A percentile compares a stretch with the other conserved stretches of the same genome.
Evolutionary conservation across 2,797 vertebrate species (phyloP).

Genomic region (Propithecus deckenii): DNA sequence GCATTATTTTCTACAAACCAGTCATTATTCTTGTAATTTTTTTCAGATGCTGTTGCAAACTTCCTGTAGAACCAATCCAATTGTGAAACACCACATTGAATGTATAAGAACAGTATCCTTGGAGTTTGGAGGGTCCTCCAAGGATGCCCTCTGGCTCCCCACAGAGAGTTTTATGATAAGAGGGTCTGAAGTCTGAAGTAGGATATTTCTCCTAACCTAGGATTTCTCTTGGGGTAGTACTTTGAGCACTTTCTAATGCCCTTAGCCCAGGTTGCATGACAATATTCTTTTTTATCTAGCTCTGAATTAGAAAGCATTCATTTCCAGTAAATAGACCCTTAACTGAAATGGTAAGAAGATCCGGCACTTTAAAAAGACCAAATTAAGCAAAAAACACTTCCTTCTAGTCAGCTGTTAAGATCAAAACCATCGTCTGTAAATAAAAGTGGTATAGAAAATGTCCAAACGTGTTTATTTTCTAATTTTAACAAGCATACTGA

Average conservation of each 20-base stretch:
- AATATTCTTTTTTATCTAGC: not conserved
- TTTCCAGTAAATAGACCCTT: not conserved
- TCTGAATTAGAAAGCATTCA: not conserved
- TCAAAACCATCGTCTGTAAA: not conserved
- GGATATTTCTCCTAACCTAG: not conserved
- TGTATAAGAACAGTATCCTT: not conserved
- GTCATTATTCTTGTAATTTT: conserved; percentile 47
- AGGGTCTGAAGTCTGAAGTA: not conserved
- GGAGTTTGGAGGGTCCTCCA: not conserved
- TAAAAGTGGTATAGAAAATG: not conserved
- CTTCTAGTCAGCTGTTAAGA: not conserved
- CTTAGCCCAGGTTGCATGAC: not conserved
- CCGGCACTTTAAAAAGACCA: not conserved
- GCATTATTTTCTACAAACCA: conserved; percentile 58
- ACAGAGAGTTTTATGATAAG: not conserved
- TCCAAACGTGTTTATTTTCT: not conserved
- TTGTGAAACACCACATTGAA: not conserved
- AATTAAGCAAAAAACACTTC: not conserved
- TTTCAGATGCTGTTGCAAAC: not conserved
- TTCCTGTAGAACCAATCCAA: not conserved
- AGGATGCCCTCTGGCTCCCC: not conserved
- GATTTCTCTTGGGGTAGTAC: not conserved
- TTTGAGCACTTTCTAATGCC: not conserved
- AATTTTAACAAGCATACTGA: not conserved
- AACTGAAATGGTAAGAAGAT: not conserved